A percentile compares a stretch with the other conserved stretches of the same genome.
phyloP scores from a whole-genome alignment of 1,140 invertebrate species.

The Andricus grossulariae region DNA sequence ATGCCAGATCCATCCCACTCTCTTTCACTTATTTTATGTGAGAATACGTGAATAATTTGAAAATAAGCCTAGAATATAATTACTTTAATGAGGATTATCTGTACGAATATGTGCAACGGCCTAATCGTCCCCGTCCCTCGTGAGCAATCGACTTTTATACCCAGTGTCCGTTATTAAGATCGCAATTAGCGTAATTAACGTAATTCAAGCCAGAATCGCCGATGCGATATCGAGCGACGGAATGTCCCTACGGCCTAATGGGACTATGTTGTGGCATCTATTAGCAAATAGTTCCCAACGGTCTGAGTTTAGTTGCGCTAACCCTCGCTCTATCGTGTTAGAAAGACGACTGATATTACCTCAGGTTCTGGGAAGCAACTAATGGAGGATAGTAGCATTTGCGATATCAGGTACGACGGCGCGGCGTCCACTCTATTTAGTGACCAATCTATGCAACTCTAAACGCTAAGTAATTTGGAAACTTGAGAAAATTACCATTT shows the following conservation, averaged over 20 bases:
- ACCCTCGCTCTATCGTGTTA: slow-evolving; percentile 49
- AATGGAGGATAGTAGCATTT: slow-evolving; percentile 25
- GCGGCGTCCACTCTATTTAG: slow-evolving; percentile 10
- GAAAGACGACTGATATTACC: slow-evolving; percentile 62
- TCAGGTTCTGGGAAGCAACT: slow-evolving; percentile 44
- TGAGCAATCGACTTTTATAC: slow-evolving; percentile 23
- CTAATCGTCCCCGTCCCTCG: neutral
- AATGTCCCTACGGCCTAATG: slow-evolving; percentile 69
- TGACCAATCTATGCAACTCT: slow-evolving; percentile 10
- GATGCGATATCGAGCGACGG: slow-evolving; percentile 63
- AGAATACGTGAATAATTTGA: neutral
- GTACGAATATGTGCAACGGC: neutral
- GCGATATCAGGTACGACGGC: slow-evolving; percentile 13
- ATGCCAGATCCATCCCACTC: too few relatives aligned
- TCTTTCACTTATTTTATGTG: too few relatives aligned
- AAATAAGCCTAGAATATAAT: slow-evolving; percentile 5
- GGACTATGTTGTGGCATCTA: slow-evolving; percentile 67
- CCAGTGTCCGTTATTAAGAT: slow-evolving; percentile 23
- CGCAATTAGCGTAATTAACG: slow-evolving; percentile 56
- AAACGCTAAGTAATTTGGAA: slow-evolving; percentile 14
- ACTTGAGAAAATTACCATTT: neutral
- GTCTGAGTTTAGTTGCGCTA: slow-evolving; percentile 63
- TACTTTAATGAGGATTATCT: neutral
- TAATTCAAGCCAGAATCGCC: slow-evolving; percentile 66
- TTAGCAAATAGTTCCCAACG: slow-evolving; percentile 70